Conservation (phyloP, 2,888 invertebrate species). For the Himalopsyche kuldschensis region DNA sequence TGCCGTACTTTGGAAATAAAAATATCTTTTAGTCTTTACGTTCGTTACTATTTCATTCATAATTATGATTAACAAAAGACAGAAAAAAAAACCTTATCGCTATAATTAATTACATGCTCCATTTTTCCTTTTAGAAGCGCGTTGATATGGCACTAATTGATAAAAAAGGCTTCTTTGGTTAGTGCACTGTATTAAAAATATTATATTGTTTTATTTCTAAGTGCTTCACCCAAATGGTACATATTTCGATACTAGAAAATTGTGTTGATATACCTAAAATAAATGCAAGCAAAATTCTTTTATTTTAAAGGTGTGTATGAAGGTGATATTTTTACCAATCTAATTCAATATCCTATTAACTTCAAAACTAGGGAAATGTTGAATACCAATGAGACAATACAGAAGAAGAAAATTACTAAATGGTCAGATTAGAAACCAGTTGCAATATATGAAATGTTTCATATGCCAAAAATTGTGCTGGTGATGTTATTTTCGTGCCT, state of each 20-base stretch:
- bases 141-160: neutral
- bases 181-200: neutral
- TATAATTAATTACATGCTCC: neutral
- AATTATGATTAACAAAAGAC: neutral
- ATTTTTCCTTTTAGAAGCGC: neutral
- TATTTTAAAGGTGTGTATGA: neutral
- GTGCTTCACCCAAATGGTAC: neutral
- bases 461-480: no score
- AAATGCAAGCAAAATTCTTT: neutral
- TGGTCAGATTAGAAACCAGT: no score
- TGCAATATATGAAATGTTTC: no score
- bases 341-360: neutral
- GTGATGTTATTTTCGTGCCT: no score
- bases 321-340: neutral
- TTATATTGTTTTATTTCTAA: neutral
- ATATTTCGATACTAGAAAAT: neutral
- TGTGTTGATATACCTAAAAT: neutral
- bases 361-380: no score
- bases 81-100: neutral
- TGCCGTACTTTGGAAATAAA: neutral
- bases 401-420: no score
- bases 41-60: neutral
- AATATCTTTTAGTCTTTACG: neutral
- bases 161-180: neutral
- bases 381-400: no score